These are phyloP conservation scores for Ectropis grisescens DNA, from an alignment of 1,140 invertebrate species.

Conservation along the genomic window DNA sequence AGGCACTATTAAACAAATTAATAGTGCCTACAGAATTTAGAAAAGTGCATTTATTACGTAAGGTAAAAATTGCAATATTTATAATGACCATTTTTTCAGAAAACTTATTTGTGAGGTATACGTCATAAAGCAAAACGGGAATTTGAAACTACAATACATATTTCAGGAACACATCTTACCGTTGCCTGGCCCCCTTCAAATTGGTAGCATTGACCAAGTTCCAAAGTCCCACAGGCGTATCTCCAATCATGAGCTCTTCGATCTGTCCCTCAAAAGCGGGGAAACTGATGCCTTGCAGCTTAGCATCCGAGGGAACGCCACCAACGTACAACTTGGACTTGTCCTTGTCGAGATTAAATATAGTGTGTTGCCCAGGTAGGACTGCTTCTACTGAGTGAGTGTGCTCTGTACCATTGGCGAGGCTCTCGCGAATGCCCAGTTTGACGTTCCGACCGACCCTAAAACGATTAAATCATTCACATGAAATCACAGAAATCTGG, in stretches of 20 bases:
- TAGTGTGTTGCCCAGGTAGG: slow-evolving; percentile 79
- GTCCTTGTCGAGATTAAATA: slow-evolving; percentile 89
- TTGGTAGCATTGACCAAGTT: slow-evolving; percentile 91
- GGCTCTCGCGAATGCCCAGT: slow-evolving; percentile 84
- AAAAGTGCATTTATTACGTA: no score
- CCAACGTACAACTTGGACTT: slow-evolving; percentile 92
- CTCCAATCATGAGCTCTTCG: slow-evolving; percentile 91
- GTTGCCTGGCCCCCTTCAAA: slow-evolving; percentile 78
- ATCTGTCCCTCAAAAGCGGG: slow-evolving; percentile 90
- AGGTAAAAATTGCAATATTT: no score
- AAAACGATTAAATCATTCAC: no score
- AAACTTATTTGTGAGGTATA: no score
- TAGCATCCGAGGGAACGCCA: slow-evolving; percentile 78
- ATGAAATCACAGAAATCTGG: no score
- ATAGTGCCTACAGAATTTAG: no score
- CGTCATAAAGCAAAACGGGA: no score
- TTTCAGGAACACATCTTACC: no score
- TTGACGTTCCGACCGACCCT: slow-evolving; percentile 82
- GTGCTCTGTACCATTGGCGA: slow-evolving; percentile 72
- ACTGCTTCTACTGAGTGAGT: slow-evolving; percentile 72
- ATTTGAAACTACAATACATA: no score
- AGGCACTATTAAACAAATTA: no score
- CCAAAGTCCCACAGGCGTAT: slow-evolving; percentile 92
- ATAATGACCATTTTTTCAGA: no score
- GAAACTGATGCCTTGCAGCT: slow-evolving; percentile 78